phyloP scores from a whole-genome alignment of 1,140 invertebrate genomes.

The Drosophila chauvacae region DNA sequence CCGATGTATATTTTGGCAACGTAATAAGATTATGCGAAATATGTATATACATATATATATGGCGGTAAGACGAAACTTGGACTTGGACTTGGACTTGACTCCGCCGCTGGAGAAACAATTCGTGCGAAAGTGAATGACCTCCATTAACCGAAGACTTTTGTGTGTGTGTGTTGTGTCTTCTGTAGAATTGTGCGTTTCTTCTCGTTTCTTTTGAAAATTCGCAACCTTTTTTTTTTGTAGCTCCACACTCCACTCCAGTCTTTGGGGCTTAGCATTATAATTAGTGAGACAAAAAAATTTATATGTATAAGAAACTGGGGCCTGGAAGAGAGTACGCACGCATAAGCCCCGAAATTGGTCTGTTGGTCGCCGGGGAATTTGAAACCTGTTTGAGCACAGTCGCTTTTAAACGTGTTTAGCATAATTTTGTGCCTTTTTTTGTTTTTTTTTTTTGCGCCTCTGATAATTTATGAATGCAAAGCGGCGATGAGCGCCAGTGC shows the following conservation, averaged over 20 bases:
- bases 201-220: slow-evolving; percentile 55
- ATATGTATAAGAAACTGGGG: slow-evolving; percentile 36
- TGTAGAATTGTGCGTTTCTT: slow-evolving; percentile 62
- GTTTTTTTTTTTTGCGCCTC: slow-evolving; percentile 29
- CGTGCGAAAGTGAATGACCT: slow-evolving; percentile 84
- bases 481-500: slow-evolving; percentile 68
- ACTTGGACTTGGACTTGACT: slow-evolving; percentile 68
- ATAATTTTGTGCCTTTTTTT: slow-evolving; percentile 55
- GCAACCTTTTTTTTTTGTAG: slow-evolving; percentile 62
- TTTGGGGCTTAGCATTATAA: slow-evolving; percentile 76
- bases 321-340: slow-evolving; percentile 41
- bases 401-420: slow-evolving; percentile 71
- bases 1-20: slow-evolving; percentile 56
- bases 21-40: slow-evolving; percentile 74
- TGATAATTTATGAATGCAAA: slow-evolving; percentile 79
- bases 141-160: slow-evolving; percentile 73
- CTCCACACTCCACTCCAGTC: slow-evolving; percentile 1
- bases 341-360: slow-evolving; percentile 66
- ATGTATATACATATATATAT: slow-evolving; percentile 1
- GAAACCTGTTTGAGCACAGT: slow-evolving; percentile 73
- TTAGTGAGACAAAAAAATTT: slow-evolving; percentile 71
- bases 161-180: slow-evolving; percentile 22
- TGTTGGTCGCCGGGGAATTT: slow-evolving; percentile 75
- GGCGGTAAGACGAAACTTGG: slow-evolving; percentile 57
- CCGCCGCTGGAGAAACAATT: slow-evolving; percentile 77